Percentiles rank a stretch among this genome's conserved stretches.
Evolutionary conservation across 2,113 vertebrate genomes (phyloP).

Genomic region (Mastomys coucha): DNA sequence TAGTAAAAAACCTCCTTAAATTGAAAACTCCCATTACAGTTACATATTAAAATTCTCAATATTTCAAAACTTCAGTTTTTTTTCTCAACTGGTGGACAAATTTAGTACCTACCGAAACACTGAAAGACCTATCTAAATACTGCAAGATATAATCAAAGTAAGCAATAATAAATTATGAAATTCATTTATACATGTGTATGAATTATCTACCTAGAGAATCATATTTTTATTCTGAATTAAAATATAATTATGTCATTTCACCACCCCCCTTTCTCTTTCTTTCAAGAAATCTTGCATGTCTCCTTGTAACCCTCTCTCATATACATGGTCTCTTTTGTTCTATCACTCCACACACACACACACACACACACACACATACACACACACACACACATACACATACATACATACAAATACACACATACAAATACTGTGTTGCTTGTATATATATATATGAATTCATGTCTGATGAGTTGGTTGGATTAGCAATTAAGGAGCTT

Average conservation of each 20-base stretch:
- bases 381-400: background rate
- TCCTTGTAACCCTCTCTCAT: background rate
- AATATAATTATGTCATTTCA: too few species aligned
- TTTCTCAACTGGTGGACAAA: background rate
- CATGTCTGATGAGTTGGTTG: background rate
- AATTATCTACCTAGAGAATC: background rate
- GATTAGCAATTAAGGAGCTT: background rate
- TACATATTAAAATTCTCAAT: background rate
- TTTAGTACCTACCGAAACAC: background rate
- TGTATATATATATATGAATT: background rate
- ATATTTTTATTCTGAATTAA: background rate
- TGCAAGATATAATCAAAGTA: background rate
- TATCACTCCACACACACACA: background rate
- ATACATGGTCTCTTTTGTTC: background rate
- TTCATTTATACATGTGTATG: background rate
- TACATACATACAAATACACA: background rate
- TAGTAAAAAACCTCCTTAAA: background rate
- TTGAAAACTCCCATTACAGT: background rate
- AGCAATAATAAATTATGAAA: background rate
- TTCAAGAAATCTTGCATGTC: background rate
- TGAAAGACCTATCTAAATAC: background rate
- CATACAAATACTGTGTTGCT: background rate
- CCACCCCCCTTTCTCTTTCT: background rate
- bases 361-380: background rate
- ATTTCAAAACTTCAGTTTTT: background rate